phyloP scores from a whole-genome alignment of 2,797 vertebrate genomes.

The Danio jaintianensis region DNA sequence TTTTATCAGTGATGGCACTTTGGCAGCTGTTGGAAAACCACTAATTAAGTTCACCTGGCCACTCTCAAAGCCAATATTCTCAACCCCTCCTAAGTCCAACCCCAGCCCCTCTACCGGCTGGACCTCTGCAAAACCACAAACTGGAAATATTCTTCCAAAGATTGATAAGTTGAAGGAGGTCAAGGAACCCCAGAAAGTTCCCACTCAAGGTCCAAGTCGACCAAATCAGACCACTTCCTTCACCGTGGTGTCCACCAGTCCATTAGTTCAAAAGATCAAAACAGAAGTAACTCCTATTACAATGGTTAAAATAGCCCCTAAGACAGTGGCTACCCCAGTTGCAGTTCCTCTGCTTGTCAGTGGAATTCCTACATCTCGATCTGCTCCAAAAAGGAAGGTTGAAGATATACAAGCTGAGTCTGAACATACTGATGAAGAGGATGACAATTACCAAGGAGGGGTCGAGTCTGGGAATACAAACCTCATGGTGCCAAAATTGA shows the following conservation, averaged over 20 bases:
- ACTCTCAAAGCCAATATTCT: conserved; percentile 82
- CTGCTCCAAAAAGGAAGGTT: conserved; percentile 68
- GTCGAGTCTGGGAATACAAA: conserved; percentile 69
- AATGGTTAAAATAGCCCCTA: conserved; percentile 80
- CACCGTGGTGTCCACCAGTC: conserved; percentile 67
- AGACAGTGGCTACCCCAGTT: conserved; percentile 67
- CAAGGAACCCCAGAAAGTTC: conserved; percentile 68
- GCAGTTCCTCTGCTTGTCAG: conserved; percentile 72
- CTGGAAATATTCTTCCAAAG: conserved; percentile 74
- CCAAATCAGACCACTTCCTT: conserved; percentile 74
- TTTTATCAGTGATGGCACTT: conserved; percentile 84
- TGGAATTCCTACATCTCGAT: conserved; percentile 70
- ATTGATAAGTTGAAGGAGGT: conserved; percentile 71
- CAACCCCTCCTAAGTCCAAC: conserved; percentile 74
- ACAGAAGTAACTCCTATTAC: conserved; percentile 76
- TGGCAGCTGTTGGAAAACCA: conserved; percentile 84
- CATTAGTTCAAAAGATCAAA: conserved; percentile 79
- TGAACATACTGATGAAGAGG: conserved; percentile 75
- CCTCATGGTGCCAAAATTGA: conserved; percentile 80
- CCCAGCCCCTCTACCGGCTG: conserved; percentile 63
- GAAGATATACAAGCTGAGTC: conserved; percentile 78
- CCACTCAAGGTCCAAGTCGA: conserved; percentile 73
- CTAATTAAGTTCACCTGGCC: conserved; percentile 87
- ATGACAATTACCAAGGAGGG: conserved; percentile 62
- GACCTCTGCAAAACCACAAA: conserved; percentile 70